A percentile compares a stretch with the other conserved stretches of the same genome.
phyloP scores from a whole-genome alignment of 2,888 invertebrate species.

The Nycteola revayana region DNA sequence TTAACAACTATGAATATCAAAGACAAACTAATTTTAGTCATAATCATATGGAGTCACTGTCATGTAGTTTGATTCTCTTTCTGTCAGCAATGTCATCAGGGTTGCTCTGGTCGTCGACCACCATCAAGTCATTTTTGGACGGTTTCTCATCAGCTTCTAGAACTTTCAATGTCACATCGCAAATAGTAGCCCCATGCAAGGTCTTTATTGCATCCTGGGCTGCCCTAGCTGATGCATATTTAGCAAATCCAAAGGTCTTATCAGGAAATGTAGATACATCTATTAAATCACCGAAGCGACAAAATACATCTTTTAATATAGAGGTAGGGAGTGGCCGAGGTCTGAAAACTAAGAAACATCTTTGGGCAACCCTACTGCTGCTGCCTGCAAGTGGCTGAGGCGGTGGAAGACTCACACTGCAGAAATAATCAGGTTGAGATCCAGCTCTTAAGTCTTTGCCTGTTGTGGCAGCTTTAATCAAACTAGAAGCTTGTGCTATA shows the following conservation, averaged over 20 bases:
- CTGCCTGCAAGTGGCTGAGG: conserved; percentile 84
- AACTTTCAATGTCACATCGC: conserved; percentile 92
- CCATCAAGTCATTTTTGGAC: conserved; percentile 39
- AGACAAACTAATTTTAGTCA: not conserved
- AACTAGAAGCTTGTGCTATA: conserved; percentile 88
- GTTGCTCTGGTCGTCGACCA: conserved; percentile 34
- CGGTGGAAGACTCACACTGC: conserved; percentile 87
- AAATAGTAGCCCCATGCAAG: conserved; percentile 92
- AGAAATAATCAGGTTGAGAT: conserved; percentile 60
- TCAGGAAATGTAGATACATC: conserved; percentile 94
- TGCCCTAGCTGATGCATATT: conserved; percentile 89
- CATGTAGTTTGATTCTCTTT: conserved; percentile 53
- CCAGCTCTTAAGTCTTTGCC: conserved; percentile 36
- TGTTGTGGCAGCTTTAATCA: conserved; percentile 85
- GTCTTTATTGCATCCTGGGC: conserved; percentile 88
- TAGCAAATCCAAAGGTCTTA: conserved; percentile 96
- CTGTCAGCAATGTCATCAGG: conserved; percentile 45
- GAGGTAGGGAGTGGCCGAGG: conserved; percentile 87
- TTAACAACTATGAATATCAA: too few relatives aligned
- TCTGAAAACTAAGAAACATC: conserved; percentile 85
- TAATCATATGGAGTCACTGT: too few relatives aligned
- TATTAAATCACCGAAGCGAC: conserved; percentile 94
- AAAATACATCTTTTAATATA: conserved; percentile 92
- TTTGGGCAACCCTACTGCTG: conserved; percentile 84
- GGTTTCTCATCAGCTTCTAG: conserved; percentile 91